Evolutionary conservation across 2,113 vertebrate genomes (phyloP).

Genomic region (Zosterops japonicus): DNA sequence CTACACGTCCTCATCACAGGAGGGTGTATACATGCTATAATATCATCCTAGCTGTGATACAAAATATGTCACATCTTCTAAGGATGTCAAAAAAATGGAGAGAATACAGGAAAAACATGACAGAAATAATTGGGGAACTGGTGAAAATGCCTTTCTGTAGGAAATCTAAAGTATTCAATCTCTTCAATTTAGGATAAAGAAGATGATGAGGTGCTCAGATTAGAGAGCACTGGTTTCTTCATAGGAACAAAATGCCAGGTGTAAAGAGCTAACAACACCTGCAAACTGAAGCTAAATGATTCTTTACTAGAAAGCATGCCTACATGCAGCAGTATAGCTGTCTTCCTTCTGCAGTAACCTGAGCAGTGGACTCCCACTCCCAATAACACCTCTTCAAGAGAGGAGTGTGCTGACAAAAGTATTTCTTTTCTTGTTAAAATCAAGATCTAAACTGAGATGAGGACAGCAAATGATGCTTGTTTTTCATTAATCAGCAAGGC

Average conservation of each 20-base stretch:
- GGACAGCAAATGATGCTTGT: not conserved
- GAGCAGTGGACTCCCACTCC: not conserved
- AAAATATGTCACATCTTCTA: not conserved
- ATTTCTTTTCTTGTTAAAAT: not conserved
- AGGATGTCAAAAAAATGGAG: not conserved
- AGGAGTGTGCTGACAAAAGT: not conserved
- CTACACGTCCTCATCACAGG: not conserved
- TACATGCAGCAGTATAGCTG: not conserved
- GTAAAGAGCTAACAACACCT: conserved; percentile 15
- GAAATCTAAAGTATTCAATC: not conserved
- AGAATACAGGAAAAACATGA: not conserved
- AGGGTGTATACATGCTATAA: not conserved
- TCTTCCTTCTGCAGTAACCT: not conserved
- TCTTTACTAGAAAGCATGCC: not conserved
- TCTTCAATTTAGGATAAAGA: not conserved
- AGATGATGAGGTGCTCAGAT: conserved; percentile 1
- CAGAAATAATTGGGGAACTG: not conserved
- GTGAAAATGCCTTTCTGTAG: not conserved
- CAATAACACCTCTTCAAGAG: not conserved
- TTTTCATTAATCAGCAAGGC: not conserved
- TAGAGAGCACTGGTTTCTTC: not conserved
- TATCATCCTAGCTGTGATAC: not conserved
- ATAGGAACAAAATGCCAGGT: not conserved
- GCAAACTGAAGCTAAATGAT: not conserved
- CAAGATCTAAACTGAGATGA: not conserved